A percentile compares a stretch with the other conserved stretches of the same genome.
Evolutionary conservation across 1,140 invertebrate genomes (phyloP).

Genomic region (Heterodera schachtii): DNA sequence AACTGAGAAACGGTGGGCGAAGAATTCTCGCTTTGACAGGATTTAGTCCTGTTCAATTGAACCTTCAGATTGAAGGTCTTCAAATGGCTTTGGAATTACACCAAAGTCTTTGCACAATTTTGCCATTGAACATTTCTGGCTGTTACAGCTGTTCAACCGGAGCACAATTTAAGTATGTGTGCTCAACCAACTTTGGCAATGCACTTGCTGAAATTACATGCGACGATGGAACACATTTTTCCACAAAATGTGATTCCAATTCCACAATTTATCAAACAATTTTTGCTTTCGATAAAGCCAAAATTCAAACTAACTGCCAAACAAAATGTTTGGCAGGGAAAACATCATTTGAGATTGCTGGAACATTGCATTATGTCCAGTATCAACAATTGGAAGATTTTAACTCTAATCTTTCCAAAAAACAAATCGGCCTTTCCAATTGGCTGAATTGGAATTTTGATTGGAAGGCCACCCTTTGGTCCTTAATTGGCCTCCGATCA

Average conservation of each 20-base stretch:
- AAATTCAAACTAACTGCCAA: too few relatives aligned
- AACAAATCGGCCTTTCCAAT: too few relatives aligned
- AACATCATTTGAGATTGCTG: too few relatives aligned
- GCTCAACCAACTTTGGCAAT: background rate
- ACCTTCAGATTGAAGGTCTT: constrained; percentile 1
- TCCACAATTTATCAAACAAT: too few relatives aligned
- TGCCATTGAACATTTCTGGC: background rate
- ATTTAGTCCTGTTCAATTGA: background rate
- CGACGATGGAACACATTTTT: constrained; percentile 11
- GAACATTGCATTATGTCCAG: too few relatives aligned
- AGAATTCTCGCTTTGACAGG: background rate
- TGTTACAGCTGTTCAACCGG: constrained; percentile 7
- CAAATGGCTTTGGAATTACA: background rate
- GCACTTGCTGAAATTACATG: background rate
- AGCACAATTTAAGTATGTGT: background rate
- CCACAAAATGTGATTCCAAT: background rate
- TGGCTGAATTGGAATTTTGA: too few relatives aligned
- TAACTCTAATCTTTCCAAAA: too few relatives aligned
- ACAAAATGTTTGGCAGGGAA: too few relatives aligned
- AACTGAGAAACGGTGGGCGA: background rate
- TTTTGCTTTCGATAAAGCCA: too few relatives aligned
- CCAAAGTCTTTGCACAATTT: background rate
- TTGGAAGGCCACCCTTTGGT: too few relatives aligned
- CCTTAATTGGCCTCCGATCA: too few relatives aligned
- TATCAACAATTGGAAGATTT: too few relatives aligned